Percentiles rank a stretch among this genome's conserved stretches.
Evolutionary conservation across 2,113 vertebrate species (phyloP).

Genomic region (Silurus glanis): DNA sequence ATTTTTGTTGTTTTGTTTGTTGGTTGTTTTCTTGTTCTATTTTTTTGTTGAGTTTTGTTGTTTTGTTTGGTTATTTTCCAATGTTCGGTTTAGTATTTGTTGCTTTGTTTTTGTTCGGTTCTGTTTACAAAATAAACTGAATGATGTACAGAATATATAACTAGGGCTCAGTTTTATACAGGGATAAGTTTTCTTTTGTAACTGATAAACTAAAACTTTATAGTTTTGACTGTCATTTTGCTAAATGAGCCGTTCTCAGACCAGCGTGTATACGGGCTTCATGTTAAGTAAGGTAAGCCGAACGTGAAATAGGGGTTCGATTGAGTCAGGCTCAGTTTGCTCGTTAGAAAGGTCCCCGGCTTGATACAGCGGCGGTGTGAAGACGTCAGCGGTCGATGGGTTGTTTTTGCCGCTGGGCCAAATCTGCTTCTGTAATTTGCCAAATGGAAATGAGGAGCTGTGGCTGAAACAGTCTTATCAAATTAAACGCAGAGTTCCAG

Average conservation of each 20-base stretch:
- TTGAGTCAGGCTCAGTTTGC: background rate
- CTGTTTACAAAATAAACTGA: background rate
- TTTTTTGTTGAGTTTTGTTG: too few species aligned
- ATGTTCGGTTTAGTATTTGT: background rate
- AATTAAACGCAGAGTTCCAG: constrained; percentile 37
- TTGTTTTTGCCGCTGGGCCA: constrained; percentile 25
- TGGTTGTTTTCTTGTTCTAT: too few species aligned
- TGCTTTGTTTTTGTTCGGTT: background rate
- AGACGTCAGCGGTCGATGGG: constrained; percentile 12
- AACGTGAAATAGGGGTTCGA: background rate
- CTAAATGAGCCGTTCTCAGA: background rate
- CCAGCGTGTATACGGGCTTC: background rate
- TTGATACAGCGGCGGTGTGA: background rate
- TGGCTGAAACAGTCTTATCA: constrained; percentile 47
- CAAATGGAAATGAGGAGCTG: constrained; percentile 48
- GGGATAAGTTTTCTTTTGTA: background rate
- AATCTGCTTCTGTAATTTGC: constrained; percentile 49
- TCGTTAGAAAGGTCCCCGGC: constrained; percentile 15
- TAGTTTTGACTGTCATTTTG: background rate
- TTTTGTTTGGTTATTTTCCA: too few species aligned
- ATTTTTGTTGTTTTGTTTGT: too few species aligned
- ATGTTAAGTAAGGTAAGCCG: background rate
- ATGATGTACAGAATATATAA: background rate
- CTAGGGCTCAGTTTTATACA: background rate
- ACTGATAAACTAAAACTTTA: background rate